Base-by-base conservation (phyloP, 2,797 vertebrate species). In the Sebastes itinus region DNA sequence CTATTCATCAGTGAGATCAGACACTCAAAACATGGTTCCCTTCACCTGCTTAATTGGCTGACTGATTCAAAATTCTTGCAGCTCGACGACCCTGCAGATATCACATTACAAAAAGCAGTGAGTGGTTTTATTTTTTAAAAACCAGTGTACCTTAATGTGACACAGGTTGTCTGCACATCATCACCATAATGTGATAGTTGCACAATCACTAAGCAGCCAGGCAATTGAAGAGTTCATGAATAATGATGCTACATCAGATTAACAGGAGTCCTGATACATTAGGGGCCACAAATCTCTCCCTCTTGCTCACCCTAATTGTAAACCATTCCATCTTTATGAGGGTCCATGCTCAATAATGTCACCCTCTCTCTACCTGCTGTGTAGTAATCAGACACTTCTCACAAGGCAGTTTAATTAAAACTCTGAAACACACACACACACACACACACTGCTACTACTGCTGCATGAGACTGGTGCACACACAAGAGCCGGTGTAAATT, bases 211-310 rank as follows among this genome's bases (percentile, higher is more conserved):
- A 70, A 78, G 77, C 83, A 87, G 84, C 75, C 66, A 35, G 65
- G 38, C 66, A 74, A 70, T 30, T 83, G 42, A 72, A 79, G 77
- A 65, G 77, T 5, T 75, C 60, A 81, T 85, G 83, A 83, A 90
- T 81, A 88, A 78, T 78, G 46, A 83, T 67, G 74, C 54, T 18
- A 30, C n/a, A 68, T 61, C 27, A 58, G 20, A 77, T 70, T 61
- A 79, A 75, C 1, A 28, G 10, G 4, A 32, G 27, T 46, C 10
- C 66, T 32, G 11, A 7, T 72, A 46, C 7, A 72, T 7, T 18
- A 59, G 30, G 30, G 10, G 46, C 46, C 35, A 32, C 28, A 38
- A 4, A 64, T 63, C 16, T 18, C 22, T 10, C 14, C 20, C 10
- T 32, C 18, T 12, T 23, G 2, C 1, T 60, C 32, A 13, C 22